Base-by-base conservation (phyloP, 2,113 vertebrate genomes). In the Pardalotus punctatus region DNA sequence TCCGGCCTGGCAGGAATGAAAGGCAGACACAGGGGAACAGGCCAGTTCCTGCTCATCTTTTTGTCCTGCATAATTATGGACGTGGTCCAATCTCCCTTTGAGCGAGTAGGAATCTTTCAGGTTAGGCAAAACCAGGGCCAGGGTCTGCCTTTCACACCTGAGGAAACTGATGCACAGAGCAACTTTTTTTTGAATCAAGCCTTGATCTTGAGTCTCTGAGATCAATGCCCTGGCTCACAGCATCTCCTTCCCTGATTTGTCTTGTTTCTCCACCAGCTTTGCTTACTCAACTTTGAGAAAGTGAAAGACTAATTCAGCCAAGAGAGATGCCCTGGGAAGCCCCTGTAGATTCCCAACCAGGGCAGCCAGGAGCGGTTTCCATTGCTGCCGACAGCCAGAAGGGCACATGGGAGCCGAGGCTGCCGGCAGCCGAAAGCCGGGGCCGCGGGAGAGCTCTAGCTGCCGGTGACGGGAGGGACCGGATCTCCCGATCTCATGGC, bases 391-490 rank as follows among this genome's bases (percentile, higher is more conserved):
- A 42, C 10, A 42, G 67, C 23, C 77, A 50, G 48, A 5, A 18
- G n/a, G 31, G 65, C 65, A 33, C 20, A 15, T 9, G 33, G n/a
- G 48, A 67, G 67, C 14, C 0, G 3, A 35, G 42, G 67, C 72
- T 81, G 65, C 71, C 42, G 33, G 1, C 4, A 33, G 47, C 9
- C 1, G 1, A 38, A 20, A 66, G 60, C 83, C 2, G 0, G 51
- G 33, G 35, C 33, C n/a, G 2, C 1, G 7, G 48, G 38, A 65
- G 54, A 76, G 60, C 25, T 51, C 10, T 29, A 35, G 70, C 45
- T 42, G 35, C 17, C 70, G 31, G 48, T 0, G 47, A 3, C 2
- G n/a, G 38, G 45, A n/a, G 2, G 72, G 67, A 60, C 10, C n/a
- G 6, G 16, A 45, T 29, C 27, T 48, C 25, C 74, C 11, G 1